A percentile compares a stretch with the other conserved stretches of the same genome.
Evolutionary conservation across 2,797 vertebrate species (phyloP).

Genomic region (Megalops cyprinoides): DNA sequence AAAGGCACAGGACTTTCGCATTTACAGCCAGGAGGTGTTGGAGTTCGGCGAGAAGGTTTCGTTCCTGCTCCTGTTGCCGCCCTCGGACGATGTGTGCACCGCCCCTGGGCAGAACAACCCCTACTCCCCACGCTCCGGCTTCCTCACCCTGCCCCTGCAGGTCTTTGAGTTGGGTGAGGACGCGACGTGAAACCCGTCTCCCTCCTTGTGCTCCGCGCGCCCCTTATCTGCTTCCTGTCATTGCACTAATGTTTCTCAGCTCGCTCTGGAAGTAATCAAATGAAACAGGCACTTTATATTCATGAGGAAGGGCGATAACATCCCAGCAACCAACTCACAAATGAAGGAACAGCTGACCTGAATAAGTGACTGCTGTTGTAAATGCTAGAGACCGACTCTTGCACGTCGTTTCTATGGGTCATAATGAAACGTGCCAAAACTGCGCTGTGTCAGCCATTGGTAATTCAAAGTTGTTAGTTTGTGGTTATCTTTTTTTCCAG

Average conservation of each 20-base stretch:
- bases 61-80: conserved; percentile 86
- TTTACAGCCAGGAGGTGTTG: conserved; percentile 89
- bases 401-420: too few relatives aligned
- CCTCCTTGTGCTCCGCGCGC: not conserved
- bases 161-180: conserved; percentile 88
- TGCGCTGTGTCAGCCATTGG: too few relatives aligned
- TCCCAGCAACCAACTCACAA: not conserved
- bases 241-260: not conserved
- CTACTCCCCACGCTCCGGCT: conserved; percentile 81
- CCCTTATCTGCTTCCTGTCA: not conserved
- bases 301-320: not conserved
- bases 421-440: too few relatives aligned
- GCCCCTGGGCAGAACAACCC: conserved; percentile 89
- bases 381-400: too few relatives aligned
- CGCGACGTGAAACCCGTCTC: not conserved
- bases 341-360: not conserved
- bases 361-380: not conserved
- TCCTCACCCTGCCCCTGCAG: conserved; percentile 87
- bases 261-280: not conserved
- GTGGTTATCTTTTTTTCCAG: too few relatives aligned
- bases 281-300: not conserved
- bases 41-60: conserved; percentile 88
- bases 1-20: conserved; percentile 86
- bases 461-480: too few relatives aligned
- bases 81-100: conserved; percentile 87